Evolutionary conservation across 2,113 vertebrate genomes (phyloP).

Genomic region (Balaenoptera acutorostrata): DNA sequence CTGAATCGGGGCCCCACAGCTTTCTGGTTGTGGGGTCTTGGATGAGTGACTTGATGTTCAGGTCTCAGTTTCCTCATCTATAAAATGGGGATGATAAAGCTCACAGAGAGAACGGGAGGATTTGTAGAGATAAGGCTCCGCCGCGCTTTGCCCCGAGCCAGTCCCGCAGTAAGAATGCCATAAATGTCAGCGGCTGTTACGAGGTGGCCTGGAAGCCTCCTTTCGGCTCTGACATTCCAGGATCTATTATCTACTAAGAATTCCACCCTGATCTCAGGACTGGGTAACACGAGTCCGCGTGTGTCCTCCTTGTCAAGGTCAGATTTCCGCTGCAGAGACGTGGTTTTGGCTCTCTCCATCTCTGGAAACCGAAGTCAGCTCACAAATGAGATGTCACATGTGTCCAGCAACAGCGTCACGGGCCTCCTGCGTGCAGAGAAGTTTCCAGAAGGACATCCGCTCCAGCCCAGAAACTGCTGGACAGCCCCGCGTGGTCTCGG

Average conservation of each 20-base stretch:
- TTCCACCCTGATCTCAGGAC: background rate
- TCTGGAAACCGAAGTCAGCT: conserved; percentile 38
- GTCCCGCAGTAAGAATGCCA: accelerated
- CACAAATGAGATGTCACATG: background rate
- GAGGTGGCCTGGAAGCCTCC: background rate
- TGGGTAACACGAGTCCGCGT: accelerated
- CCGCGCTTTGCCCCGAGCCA: accelerated
- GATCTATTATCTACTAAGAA: background rate
- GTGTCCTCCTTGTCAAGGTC: background rate
- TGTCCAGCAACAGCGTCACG: background rate
- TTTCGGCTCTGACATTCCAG: background rate
- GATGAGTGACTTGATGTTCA: background rate
- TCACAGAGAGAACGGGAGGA: accelerated
- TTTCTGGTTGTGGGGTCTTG: background rate
- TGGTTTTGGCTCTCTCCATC: background rate
- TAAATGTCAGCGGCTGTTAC: background rate
- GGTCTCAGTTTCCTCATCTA: background rate
- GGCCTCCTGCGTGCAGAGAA: background rate
- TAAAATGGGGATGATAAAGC: background rate
- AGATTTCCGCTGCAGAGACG: background rate
- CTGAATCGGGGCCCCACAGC: too few species aligned
- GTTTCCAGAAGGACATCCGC: conserved; percentile 16
- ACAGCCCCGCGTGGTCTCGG: background rate
- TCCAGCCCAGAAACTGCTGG: background rate
- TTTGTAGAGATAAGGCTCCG: background rate